Conservation (phyloP, 2,797 vertebrate species). For the Oreochromis mossambicus region DNA sequence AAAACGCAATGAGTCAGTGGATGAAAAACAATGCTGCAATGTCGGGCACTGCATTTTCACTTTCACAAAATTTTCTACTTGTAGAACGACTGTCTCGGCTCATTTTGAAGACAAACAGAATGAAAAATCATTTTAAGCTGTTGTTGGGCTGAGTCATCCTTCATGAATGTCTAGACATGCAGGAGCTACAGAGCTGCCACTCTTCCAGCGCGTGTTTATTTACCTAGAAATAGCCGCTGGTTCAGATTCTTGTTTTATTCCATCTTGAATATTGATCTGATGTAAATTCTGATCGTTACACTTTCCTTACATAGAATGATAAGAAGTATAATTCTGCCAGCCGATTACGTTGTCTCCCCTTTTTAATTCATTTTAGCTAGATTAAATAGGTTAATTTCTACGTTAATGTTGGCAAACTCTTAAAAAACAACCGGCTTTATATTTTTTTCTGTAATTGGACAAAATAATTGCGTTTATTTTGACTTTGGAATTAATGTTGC, state of each 20-base stretch:
- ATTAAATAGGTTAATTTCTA: neutral
- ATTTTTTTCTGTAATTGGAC: neutral
- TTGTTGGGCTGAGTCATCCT: neutral
- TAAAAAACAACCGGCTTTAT: neutral
- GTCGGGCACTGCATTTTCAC: neutral
- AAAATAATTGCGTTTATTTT: neutral
- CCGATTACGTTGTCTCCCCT: neutral
- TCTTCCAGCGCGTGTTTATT: neutral
- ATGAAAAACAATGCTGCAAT: neutral
- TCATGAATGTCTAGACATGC: neutral
- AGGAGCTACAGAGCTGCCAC: neutral
- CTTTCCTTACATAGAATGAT: neutral
- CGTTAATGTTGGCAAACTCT: neutral
- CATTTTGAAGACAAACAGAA: neutral
- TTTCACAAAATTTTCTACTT: neutral
- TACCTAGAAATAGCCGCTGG: neutral
- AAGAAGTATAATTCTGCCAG: neutral
- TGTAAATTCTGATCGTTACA: neutral
- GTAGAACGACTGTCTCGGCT: neutral
- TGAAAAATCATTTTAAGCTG: neutral
- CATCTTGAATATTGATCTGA: neutral
- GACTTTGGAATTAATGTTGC: neutral
- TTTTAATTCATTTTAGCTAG: neutral
- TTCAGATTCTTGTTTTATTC: neutral
- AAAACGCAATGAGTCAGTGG: neutral